These are phyloP conservation scores for Oikopleura vanhoeffeni DNA, from an alignment of 23 tunicate genomes.

Conservation along the genomic window DNA sequence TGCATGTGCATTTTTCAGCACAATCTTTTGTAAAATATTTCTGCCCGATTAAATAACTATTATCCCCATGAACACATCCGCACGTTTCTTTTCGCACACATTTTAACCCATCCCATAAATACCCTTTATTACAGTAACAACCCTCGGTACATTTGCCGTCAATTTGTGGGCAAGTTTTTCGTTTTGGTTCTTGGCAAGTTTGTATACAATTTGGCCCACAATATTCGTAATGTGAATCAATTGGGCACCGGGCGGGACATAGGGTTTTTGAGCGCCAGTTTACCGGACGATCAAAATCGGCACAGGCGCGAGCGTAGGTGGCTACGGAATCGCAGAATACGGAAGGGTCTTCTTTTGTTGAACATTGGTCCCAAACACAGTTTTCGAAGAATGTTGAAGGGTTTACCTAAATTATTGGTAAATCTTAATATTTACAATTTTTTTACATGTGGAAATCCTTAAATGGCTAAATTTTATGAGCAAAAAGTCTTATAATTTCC, in stretches of 20 bases:
- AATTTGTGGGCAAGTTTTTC: neutral
- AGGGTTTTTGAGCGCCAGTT: neutral
- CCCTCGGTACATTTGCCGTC: neutral
- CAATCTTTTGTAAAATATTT: neutral
- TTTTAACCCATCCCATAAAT: neutral
- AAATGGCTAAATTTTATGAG: too few relatives aligned
- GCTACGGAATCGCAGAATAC: slow-evolving; percentile 4
- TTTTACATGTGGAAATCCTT: too few relatives aligned
- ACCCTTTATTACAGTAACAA: slow-evolving; percentile 11
- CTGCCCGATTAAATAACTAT: neutral
- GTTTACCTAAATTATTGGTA: neutral
- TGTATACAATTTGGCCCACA: neutral
- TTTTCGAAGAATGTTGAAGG: neutral
- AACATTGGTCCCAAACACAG: slow-evolving; percentile 13
- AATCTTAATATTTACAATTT: too few relatives aligned
- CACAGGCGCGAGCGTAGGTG: neutral
- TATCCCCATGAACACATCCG: slow-evolving; percentile 9
- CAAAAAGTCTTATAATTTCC: too few relatives aligned
- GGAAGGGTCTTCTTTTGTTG: neutral
- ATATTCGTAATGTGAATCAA: neutral
- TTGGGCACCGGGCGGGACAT: slow-evolving; percentile 7
- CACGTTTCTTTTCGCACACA: neutral
- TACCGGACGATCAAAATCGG: neutral
- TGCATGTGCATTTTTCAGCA: neutral
- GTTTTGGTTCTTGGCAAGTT: neutral